These are phyloP conservation scores for Drosophila willistoni DNA, from an alignment of 1,140 invertebrate species.

Conservation along the genomic window DNA sequence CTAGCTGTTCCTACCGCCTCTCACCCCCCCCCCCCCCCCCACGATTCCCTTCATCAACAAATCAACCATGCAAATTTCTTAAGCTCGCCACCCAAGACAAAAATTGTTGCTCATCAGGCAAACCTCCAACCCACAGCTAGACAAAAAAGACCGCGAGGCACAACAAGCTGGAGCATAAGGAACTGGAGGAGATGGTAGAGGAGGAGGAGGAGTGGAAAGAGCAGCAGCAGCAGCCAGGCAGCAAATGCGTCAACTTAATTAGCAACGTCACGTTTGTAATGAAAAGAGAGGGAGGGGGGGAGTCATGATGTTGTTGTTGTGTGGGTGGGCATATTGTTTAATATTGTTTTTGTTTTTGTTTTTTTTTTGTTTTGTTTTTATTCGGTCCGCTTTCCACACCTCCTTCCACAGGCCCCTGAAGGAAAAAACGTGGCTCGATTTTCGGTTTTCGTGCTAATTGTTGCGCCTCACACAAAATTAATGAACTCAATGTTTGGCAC, in stretches of 20 bases:
- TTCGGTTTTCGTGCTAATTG: constrained; percentile 76
- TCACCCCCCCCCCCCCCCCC: no score
- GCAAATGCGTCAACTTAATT: constrained; percentile 80
- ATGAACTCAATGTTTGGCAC: constrained; percentile 74
- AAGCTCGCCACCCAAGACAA: constrained; percentile 61
- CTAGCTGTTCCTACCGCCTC: no score
- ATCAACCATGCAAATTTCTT: constrained; percentile 78
- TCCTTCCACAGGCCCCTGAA: constrained; percentile 2
- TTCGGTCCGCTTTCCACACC: constrained; percentile 19
- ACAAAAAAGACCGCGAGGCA: constrained; percentile 60
- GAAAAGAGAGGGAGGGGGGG: constrained; percentile 12
- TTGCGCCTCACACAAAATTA: constrained; percentile 80
- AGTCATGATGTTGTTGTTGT: no score
- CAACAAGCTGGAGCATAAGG: constrained; percentile 14
- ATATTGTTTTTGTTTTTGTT: constrained; percentile 59
- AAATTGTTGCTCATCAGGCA: background rate
- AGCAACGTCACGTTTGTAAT: constrained; percentile 74
- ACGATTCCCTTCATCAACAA: constrained; percentile 33
- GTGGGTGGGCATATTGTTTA: constrained; percentile 62
- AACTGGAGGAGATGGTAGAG: constrained; percentile 5
- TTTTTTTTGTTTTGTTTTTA: constrained; percentile 22
- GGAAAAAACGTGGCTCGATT: constrained; percentile 37
- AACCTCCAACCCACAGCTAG: constrained; percentile 17
- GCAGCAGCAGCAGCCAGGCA: constrained; percentile 49
- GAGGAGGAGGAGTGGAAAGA: constrained; percentile 3